Evolutionary conservation across 2,888 invertebrate species (phyloP).

Genomic region (Eupithecia dodoneata): DNA sequence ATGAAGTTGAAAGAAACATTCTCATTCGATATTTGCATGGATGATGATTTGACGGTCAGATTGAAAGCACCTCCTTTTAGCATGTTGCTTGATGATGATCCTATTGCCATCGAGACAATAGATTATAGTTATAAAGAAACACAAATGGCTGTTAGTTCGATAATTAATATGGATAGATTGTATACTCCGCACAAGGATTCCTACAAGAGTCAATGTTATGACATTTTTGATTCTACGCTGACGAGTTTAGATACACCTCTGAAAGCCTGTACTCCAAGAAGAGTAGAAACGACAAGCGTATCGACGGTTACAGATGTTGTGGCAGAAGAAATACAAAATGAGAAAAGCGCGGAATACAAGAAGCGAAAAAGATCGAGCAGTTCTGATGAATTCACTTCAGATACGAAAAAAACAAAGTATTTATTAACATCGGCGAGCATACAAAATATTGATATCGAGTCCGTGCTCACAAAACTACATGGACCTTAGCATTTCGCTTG

Average conservation of each 20-base stretch:
- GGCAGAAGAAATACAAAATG: constrained; percentile 64
- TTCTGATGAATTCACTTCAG: constrained; percentile 60
- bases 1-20: constrained; percentile 72
- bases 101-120: constrained; percentile 47
- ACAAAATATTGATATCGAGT: constrained; percentile 79
- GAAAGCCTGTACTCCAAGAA: constrained; percentile 59
- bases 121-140: constrained; percentile 64
- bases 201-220: constrained; percentile 63
- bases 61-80: constrained; percentile 66
- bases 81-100: constrained; percentile 58
- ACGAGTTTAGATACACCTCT: constrained; percentile 78
- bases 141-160: constrained; percentile 69
- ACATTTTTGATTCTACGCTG: constrained; percentile 78
- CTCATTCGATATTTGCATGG: constrained; percentile 75
- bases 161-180: constrained; percentile 64
- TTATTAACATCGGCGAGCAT: constrained; percentile 70
- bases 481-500: constrained; percentile 60
- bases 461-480: constrained; percentile 76
- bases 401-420: constrained; percentile 67
- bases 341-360: constrained; percentile 55
- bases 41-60: constrained; percentile 68
- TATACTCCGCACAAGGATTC: constrained; percentile 74
- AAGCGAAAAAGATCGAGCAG: constrained; percentile 67
- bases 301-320: constrained; percentile 64
- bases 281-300: constrained; percentile 46